A percentile compares a stretch with the other conserved stretches of the same genome.
phyloP scores from a whole-genome alignment of 2,888 invertebrate genomes.

The Ceratothoa steindachneri region DNA sequence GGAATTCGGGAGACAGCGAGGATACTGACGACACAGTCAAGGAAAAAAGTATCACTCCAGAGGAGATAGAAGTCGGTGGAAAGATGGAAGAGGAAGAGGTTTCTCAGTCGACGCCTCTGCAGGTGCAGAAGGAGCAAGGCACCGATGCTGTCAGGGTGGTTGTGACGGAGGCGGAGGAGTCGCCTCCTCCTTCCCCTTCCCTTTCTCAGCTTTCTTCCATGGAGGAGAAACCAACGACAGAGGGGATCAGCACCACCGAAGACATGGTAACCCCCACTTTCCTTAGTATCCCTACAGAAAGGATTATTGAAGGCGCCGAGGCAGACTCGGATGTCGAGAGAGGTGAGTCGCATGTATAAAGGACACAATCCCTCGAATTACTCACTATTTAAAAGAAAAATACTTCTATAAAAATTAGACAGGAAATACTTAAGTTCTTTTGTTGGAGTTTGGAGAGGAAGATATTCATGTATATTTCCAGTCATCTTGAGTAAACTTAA shows the following conservation, averaged over 20 bases:
- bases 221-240: slow-evolving; percentile 5
- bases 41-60: slow-evolving; percentile 31
- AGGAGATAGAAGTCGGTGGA: slow-evolving; percentile 16
- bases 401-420: no score
- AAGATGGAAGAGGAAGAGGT: not conserved
- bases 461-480: no score
- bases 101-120: not conserved
- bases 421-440: no score
- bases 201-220: not conserved
- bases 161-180: not conserved
- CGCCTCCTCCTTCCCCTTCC: not conserved
- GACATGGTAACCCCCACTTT: not conserved
- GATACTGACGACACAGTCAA: slow-evolving; percentile 34
- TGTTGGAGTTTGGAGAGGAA: not conserved
- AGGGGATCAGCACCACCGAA: not conserved
- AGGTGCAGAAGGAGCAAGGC: not conserved
- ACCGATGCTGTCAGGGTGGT: not conserved
- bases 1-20: slow-evolving; percentile 39
- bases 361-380: no score
- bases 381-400: no score
- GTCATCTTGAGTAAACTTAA: no score
- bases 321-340: slow-evolving; percentile 36
- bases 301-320: slow-evolving; percentile 44
- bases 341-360: slow-evolving; percentile 30
- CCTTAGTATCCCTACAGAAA: slow-evolving; percentile 20